Conservation (phyloP, 2,888 invertebrate genomes). For the Ophonus ardosiacus region DNA sequence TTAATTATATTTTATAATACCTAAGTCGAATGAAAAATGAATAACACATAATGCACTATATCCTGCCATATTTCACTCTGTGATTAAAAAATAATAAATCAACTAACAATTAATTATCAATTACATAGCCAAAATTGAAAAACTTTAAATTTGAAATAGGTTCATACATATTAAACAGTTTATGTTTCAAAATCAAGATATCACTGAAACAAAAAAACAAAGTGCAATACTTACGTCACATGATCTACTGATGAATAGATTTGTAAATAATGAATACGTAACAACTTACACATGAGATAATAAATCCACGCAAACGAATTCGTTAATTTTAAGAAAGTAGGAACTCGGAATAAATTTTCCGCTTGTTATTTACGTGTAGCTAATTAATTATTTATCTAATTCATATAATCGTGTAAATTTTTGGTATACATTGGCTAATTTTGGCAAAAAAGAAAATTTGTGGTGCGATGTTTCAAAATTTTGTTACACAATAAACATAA, state of each 20-base stretch:
- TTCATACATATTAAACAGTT: constrained; percentile 15
- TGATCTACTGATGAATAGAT: constrained; percentile 22
- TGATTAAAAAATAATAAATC: constrained; percentile 29
- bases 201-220: not conserved
- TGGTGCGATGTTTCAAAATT: constrained; percentile 8
- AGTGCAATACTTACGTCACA: not conserved
- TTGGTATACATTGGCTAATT: not conserved
- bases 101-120: constrained; percentile 11
- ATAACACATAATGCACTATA: constrained; percentile 11
- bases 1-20: constrained; percentile 4
- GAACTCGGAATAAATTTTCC: constrained; percentile 3
- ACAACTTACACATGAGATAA: not conserved
- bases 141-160: not conserved
- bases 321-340: constrained; percentile 17
- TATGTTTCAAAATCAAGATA: constrained; percentile 9
- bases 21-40: not conserved
- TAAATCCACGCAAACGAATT: constrained; percentile 19
- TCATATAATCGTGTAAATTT: constrained; percentile 23
- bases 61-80: not conserved
- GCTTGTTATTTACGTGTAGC: constrained; percentile 1
- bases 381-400: constrained; percentile 27
- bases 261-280: constrained; percentile 33
- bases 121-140: not conserved
- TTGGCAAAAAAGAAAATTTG: constrained; percentile 1
- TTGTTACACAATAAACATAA: not conserved